Base-by-base conservation (phyloP, 1,140 invertebrate species). In the Dinoponera quadriceps region DNA sequence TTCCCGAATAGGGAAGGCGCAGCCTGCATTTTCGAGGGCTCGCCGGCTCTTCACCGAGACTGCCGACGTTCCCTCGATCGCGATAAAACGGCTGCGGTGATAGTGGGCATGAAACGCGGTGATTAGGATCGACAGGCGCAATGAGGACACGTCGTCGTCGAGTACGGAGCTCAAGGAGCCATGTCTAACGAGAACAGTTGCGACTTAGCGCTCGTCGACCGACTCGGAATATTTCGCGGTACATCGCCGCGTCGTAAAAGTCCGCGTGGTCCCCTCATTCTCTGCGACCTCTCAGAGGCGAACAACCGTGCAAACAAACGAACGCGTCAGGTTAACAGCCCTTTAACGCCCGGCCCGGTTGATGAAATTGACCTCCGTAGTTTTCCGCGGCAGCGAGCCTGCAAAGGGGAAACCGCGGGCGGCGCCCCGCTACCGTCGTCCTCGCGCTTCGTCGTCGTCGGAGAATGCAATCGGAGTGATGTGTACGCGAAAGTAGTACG, bases 61-160 rank as follows among this genome's bases (percentile, higher is more conserved):
- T n/a, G 44, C 44, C 11, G 62, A 29, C 38, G 62, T 57, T 57
- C 60, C n/a, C 65, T 84, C 63, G 44, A 16, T 2, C 18, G 22
- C 51, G 49, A 69, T 44, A 74, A 71, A 66, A 48, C 71, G 49
- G 33, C 38, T 44, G n/a, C n/a, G n/a, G n/a, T n/a, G 38, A 66
- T 81, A 84, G 73, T 63, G 33, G 75, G 44, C 74, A 63, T 62
- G 82, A 84, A 84, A 84, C n/a, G 59, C 27, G 75, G 63, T 84
- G 75, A 84, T 84, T 80, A 84, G 82, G 65, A 84, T 84, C 74
- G 82, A 84, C 82, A 60, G 54, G 62, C 77, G 48, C 74, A 62
- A 83, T 54, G 74, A 71, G 62, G 48, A 69, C 25, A 71, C 9
- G 27, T 7, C 27, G 29, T 18, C 29, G 54, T 7, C 38, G 54